A percentile compares a stretch with the other conserved stretches of the same genome.
phyloP scores from a whole-genome alignment of 2,113 vertebrate species.

The Triplophysa dalaica region DNA sequence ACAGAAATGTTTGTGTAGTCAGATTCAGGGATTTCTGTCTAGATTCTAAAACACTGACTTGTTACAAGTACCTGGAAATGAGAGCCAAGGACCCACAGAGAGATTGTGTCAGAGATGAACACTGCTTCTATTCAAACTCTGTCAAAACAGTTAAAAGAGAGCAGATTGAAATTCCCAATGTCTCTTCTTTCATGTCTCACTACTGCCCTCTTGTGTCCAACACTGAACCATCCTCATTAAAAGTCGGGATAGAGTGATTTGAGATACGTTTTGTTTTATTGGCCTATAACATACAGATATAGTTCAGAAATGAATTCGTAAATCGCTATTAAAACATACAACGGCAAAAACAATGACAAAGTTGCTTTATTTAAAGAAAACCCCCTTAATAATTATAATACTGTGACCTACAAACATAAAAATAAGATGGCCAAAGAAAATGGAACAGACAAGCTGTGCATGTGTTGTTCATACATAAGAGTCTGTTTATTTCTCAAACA shows the following conservation, averaged over 20 bases:
- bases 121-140: neutral
- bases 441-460: neutral
- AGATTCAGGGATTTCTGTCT: too few species aligned
- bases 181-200: neutral
- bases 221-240: neutral
- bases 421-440: constrained; percentile 11
- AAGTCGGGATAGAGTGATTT: too few species aligned
- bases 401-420: constrained; percentile 33
- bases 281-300: neutral
- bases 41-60: neutral
- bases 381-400: constrained; percentile 8
- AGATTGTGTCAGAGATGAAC: too few species aligned
- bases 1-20: too few species aligned
- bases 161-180: too few species aligned
- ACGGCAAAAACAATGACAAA: constrained; percentile 35
- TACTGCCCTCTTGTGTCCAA: constrained; percentile 31
- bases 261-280: neutral
- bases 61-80: neutral
- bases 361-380: constrained; percentile 45
- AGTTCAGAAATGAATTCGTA: neutral
- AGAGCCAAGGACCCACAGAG: too few species aligned
- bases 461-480: neutral
- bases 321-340: neutral
- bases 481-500: neutral
- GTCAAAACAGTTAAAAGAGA: neutral